Evolutionary conservation across 2,888 invertebrate genomes (phyloP).

Genomic region (Spisula subtruncata): DNA sequence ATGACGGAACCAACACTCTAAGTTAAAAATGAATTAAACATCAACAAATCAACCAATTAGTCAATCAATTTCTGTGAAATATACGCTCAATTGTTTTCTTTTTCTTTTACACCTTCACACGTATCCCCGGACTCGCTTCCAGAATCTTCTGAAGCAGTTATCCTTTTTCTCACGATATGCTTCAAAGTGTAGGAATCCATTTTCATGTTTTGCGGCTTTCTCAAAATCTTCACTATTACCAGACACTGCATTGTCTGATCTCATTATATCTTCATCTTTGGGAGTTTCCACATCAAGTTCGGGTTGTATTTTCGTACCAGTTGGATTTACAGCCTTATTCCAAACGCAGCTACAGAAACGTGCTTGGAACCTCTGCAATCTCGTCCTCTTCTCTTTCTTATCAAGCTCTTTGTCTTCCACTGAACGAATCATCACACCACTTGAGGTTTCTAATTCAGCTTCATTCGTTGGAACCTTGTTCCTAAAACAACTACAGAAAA

Average conservation of each 20-base stretch:
- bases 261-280: not conserved
- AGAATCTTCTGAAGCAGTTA: conserved; percentile 4
- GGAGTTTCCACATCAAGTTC: not conserved
- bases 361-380: not conserved
- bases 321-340: not conserved
- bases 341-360: not conserved
- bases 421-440: not conserved
- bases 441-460: not conserved
- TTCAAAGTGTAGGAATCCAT: not conserved
- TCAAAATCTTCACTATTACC: not conserved
- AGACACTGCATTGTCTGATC: not conserved
- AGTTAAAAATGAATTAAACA: not conserved
- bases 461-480: not conserved
- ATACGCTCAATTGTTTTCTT: not conserved
- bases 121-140: not conserved
- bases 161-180: not conserved
- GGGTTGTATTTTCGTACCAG: not conserved
- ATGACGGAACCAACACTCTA: not conserved
- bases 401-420: not conserved
- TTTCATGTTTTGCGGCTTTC: not conserved
- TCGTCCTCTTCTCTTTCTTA: not conserved
- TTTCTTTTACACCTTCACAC: not conserved
- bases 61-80: not conserved
- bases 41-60: not conserved
- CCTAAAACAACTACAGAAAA: not conserved